A percentile compares a stretch with the other conserved stretches of the same genome.
Conservation (phyloP, 2,113 vertebrate genomes). For the Patagioenas fasciata region DNA sequence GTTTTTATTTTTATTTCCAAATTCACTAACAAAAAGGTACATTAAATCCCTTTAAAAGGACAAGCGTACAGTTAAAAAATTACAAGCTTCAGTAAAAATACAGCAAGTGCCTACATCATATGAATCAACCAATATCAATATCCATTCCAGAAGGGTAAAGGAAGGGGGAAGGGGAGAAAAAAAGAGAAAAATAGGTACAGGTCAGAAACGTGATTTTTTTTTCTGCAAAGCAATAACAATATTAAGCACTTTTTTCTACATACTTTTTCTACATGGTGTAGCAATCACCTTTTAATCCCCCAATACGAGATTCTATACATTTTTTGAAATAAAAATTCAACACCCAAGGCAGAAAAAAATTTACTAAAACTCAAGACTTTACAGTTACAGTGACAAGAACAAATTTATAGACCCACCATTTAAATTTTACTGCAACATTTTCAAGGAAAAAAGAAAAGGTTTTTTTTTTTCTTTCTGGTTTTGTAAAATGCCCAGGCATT, state of each 20-base stretch:
- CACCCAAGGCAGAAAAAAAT: constrained; percentile 98
- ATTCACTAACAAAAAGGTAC: constrained; percentile 89
- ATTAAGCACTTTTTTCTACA: constrained; percentile 86
- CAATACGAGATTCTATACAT: constrained; percentile 89
- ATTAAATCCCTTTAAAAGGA: constrained; percentile 91
- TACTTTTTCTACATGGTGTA: constrained; percentile 86
- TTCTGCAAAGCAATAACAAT: constrained; percentile 88
- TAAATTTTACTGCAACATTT: constrained; percentile 95
- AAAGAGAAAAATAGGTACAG: constrained; percentile 88
- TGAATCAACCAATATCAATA: constrained; percentile 92
- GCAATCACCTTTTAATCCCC: constrained; percentile 87
- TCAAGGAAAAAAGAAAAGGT: constrained; percentile 83
- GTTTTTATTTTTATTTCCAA: constrained; percentile 88
- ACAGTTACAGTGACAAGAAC: constrained; percentile 99
- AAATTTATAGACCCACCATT: constrained; percentile 98
- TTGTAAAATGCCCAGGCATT: constrained; percentile 99
- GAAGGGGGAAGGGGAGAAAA: constrained; percentile 30
- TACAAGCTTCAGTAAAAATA: constrained; percentile 95
- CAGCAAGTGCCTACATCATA: constrained; percentile 95
- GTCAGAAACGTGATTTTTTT: constrained; percentile 86
- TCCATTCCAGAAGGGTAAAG: constrained; percentile 87
- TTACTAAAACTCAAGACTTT: constrained; percentile 98
- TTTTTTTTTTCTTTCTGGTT: constrained; percentile 87
- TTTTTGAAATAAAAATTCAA: constrained; percentile 89
- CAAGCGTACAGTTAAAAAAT: constrained; percentile 94